Evolutionary conservation across 2,797 vertebrate species (phyloP).

Genomic region (Pseudochromis fuscus): DNA sequence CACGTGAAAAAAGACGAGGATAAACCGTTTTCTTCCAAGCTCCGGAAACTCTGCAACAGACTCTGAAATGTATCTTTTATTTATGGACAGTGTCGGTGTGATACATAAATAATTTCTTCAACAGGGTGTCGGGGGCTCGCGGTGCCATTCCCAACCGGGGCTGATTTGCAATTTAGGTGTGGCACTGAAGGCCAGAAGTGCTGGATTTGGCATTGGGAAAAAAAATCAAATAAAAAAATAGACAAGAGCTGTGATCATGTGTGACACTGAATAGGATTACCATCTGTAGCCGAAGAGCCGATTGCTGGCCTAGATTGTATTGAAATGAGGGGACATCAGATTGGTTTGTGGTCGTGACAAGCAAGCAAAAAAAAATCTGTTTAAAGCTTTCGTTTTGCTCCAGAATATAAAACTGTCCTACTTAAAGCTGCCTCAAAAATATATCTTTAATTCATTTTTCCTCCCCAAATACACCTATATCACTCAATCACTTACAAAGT

Average conservation of each 20-base stretch:
- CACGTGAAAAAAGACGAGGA: conserved; percentile 58
- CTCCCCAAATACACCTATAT: neutral
- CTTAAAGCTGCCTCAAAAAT: neutral
- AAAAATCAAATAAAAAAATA: conserved; percentile 64
- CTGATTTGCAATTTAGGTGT: conserved; percentile 79
- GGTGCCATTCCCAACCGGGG: conserved; percentile 56
- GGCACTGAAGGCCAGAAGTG: conserved; percentile 67
- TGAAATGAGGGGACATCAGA: conserved; percentile 70
- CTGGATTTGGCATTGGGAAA: conserved; percentile 64
- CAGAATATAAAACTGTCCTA: conserved; percentile 15
- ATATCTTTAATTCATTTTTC: neutral
- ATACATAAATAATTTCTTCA: conserved; percentile 82
- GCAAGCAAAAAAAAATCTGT: conserved; percentile 43
- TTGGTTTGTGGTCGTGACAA: conserved; percentile 64
- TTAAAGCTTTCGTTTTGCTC: conserved; percentile 3
- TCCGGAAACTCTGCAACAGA: conserved; percentile 58
- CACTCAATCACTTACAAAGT: neutral
- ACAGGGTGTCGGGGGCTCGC: conserved; percentile 56
- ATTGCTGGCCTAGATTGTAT: conserved; percentile 64
- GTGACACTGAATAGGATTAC: conserved; percentile 69
- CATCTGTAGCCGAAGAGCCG: conserved; percentile 60
- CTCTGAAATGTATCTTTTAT: conserved; percentile 77
- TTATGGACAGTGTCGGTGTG: conserved; percentile 73
- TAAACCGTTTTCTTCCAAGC: conserved; percentile 71
- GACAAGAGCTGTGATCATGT: conserved; percentile 63